Evolutionary conservation across 2,113 vertebrate genomes (phyloP).

Genomic region (Xenopus tropicalis): UCB_Xtro_10.0 CM004443.2:45351001-45351500

Average conservation of each 20-base stretch:
- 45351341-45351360: slow-evolving; percentile 6
- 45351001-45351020: slow-evolving; percentile 12
- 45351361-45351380: neutral
- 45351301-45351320: slow-evolving; percentile 29
- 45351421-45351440: too few species aligned
- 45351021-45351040: slow-evolving; percentile 2
- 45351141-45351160: slow-evolving; percentile 44
- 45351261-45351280: slow-evolving; percentile 35
- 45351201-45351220: slow-evolving; percentile 38
- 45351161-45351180: slow-evolving; percentile 45
- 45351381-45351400: neutral
- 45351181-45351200: slow-evolving; percentile 36
- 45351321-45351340: slow-evolving; percentile 10
- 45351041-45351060: slow-evolving; percentile 38
- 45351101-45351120: slow-evolving; percentile 37
- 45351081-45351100: slow-evolving; percentile 17
- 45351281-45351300: slow-evolving; percentile 13
- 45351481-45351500: too few species aligned
- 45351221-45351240: slow-evolving; percentile 43
- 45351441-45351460: too few species aligned
- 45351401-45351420: too few species aligned
- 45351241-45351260: slow-evolving; percentile 34
- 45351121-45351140: slow-evolving; percentile 37
- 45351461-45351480: too few species aligned
- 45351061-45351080: slow-evolving; percentile 33